These are phyloP conservation scores for Choloepus hoffmanni DNA, from an alignment of 2,113 vertebrate species.

Conservation along the genomic window DNA sequence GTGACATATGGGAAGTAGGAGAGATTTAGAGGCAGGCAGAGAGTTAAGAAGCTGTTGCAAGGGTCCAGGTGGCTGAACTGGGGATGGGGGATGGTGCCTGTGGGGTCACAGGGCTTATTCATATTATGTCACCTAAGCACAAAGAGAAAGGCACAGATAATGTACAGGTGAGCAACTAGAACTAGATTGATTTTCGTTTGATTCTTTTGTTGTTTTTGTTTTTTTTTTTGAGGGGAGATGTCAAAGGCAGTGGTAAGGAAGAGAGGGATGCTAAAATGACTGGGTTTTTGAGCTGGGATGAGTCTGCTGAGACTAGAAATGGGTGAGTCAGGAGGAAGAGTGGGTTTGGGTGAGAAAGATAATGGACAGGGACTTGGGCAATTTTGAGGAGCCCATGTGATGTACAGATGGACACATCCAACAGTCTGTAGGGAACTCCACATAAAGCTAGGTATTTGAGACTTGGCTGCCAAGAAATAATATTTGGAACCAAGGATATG, in stretches of 20 bases:
- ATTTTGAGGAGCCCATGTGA: neutral
- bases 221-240: neutral
- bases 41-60: neutral
- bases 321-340: neutral
- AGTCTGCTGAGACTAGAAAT: neutral
- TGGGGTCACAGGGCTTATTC: neutral
- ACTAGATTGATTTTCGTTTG: neutral
- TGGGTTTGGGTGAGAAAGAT: neutral
- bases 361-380: neutral
- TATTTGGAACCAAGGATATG: neutral
- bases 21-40: neutral
- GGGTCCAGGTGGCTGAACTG: neutral
- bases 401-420: no score
- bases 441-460: neutral
- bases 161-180: neutral
- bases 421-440: neutral
- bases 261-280: neutral
- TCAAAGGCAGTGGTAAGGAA: conserved; percentile 3
- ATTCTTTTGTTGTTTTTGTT: neutral
- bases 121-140: neutral
- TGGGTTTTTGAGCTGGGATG: neutral
- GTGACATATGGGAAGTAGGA: neutral
- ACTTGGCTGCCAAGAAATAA: neutral
- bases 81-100: neutral
- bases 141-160: neutral